phyloP scores from a whole-genome alignment of 2,888 invertebrate genomes.

The Sicus ferrugineus region DNA sequence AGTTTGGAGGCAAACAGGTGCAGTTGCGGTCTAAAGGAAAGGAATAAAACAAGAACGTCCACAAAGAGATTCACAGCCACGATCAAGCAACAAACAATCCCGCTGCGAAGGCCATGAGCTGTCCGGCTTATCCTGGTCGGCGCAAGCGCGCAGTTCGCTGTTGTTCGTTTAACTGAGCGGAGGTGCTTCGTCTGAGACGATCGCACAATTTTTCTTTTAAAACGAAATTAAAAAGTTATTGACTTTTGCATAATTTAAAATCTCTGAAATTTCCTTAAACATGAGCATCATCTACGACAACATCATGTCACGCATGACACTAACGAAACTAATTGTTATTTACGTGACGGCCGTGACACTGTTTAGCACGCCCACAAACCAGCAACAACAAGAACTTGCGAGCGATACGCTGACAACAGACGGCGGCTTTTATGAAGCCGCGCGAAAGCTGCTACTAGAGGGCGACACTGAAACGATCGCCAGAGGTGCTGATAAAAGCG shows the following conservation, averaged over 20 bases:
- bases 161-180: constrained; percentile 50
- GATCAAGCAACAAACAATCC: constrained; percentile 2
- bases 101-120: constrained; percentile 14
- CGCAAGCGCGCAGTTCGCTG: constrained; percentile 48
- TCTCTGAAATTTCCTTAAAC: neutral
- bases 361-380: constrained; percentile 39
- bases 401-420: constrained; percentile 37
- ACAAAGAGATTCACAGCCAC: constrained; percentile 4
- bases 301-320: neutral
- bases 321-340: constrained; percentile 41
- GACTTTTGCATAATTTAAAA: neutral
- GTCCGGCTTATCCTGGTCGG: constrained; percentile 32
- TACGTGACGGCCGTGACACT: constrained; percentile 33
- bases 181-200: constrained; percentile 41
- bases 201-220: neutral
- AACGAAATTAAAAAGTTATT: neutral
- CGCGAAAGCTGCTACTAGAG: constrained; percentile 35
- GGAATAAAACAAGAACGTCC: constrained; percentile 1
- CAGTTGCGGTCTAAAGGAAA: neutral
- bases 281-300: neutral
- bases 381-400: constrained; percentile 34
- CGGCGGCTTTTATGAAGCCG: constrained; percentile 30
- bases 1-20: neutral
- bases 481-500: constrained; percentile 41
- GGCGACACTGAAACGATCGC: constrained; percentile 35